Evolutionary conservation across 2,113 vertebrate genomes (phyloP), one percentile per base, ranked within the genome.

Genomic region (Corydoras maculifer): DNA sequence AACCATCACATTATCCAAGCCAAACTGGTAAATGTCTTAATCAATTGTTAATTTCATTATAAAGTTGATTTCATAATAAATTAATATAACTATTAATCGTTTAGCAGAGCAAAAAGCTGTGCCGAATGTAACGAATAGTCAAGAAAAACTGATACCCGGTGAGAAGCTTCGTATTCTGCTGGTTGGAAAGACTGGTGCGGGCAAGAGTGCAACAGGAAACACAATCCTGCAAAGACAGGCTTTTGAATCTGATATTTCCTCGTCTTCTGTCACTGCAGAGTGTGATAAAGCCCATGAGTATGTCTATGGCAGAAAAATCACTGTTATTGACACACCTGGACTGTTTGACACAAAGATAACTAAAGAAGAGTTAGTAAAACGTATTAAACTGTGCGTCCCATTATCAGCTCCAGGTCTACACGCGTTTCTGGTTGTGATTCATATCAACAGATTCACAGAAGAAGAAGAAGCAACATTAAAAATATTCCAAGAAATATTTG

Each of bases 381-480:
- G 12, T 7, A 57, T 57, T 57, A 57, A 57, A 15, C 13, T 11
- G 9, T 57, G 54, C 14, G n/a, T 57, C n/a, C 54, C 54, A 73
- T 10, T 69, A 4, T 67, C 72, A 29, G 51, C 75, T 60, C 75
- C 75, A 13, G 78, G 78, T 32, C 71, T 71, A 5, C 71, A 79
- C 54, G 78, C 62, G 29, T 77, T 79, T 31, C 70, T 80, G 29
- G 59, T 80, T 12, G 62, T 80, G 18, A 53, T 76, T 10, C 58
- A 73, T 31, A 0, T 74, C 12, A 70, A 62, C 11, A 76, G 67
- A 62, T 78, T 78, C 50, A 78, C 79, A 9, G 13, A 74, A 9
- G 70, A 78, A 49, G 76, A 78, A 9, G 12, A 35, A 58, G 14
- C 71, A 15, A 51, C 76, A 18, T 66, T 78, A 25, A 55, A 29